Evolutionary conservation across 2,888 invertebrate species (phyloP).

Genomic region (Ochlodes sylvanus): DNA sequence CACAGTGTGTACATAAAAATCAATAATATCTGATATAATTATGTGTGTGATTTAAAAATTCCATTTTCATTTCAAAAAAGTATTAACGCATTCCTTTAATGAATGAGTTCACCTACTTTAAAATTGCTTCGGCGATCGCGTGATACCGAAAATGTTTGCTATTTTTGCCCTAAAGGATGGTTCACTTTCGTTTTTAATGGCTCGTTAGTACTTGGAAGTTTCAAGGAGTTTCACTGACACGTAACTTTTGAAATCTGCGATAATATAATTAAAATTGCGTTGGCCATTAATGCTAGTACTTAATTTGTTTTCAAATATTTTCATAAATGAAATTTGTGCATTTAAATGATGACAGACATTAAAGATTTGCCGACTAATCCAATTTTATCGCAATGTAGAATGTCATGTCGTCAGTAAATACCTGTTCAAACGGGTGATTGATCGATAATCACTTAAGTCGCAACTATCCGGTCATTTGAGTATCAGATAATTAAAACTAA

Average conservation of each 20-base stretch:
- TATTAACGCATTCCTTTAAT: too few relatives aligned
- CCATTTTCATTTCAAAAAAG: too few relatives aligned
- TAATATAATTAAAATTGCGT: too few relatives aligned
- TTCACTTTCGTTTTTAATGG: slow-evolving; percentile 32
- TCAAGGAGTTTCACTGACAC: slow-evolving; percentile 22
- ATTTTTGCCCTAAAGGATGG: slow-evolving; percentile 18
- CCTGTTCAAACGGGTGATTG: slow-evolving; percentile 12
- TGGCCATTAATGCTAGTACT: too few relatives aligned
- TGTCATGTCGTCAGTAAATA: background rate
- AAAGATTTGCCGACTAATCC: background rate
- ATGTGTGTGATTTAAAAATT: too few relatives aligned
- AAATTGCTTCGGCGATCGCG: slow-evolving; percentile 12
- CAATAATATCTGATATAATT: too few relatives aligned
- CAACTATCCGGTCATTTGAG: slow-evolving; percentile 29
- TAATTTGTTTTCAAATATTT: too few relatives aligned
- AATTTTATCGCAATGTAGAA: background rate
- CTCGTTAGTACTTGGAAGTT: slow-evolving; percentile 30
- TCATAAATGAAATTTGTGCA: too few relatives aligned
- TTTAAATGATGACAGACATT: too few relatives aligned
- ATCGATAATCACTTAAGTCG: background rate
- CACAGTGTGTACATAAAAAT: too few relatives aligned
- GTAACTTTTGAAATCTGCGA: background rate
- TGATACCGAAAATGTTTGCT: slow-evolving; percentile 16
- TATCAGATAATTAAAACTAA: slow-evolving; percentile 25
- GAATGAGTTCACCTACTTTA: slow-evolving; percentile 3